phyloP scores from a whole-genome alignment of 2,888 invertebrate genomes.

The Euphydryas editha region DNA sequence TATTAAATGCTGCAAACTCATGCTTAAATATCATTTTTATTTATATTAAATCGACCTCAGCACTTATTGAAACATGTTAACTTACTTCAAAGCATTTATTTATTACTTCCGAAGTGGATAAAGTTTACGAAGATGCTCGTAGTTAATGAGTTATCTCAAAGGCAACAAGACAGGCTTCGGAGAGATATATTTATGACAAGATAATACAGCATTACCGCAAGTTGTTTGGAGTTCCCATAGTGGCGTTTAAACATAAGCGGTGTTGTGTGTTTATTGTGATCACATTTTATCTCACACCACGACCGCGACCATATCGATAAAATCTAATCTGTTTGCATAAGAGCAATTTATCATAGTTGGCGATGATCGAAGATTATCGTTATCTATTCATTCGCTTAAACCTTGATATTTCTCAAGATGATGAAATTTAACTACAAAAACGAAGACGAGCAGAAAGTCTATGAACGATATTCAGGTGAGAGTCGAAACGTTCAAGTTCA shows the following conservation, averaged over 20 bases:
- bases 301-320: conserved; percentile 23
- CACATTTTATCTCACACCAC: conserved; percentile 38
- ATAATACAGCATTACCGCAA: conserved; percentile 50
- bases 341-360: conserved; percentile 16
- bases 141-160: conserved; percentile 54
- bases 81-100: conserved; percentile 26
- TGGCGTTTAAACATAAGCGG: conserved; percentile 51
- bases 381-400: conserved; percentile 13
- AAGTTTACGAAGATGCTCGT: conserved; percentile 51
- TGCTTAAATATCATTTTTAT: conserved; percentile 4
- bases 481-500: conserved; percentile 60
- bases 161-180: conserved; percentile 58
- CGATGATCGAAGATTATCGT: conserved; percentile 19
- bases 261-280: conserved; percentile 40
- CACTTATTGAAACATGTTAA: not conserved
- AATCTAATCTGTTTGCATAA: conserved; percentile 23
- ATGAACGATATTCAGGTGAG: conserved; percentile 50
- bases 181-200: conserved; percentile 61
- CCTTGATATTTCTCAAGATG: conserved; percentile 25
- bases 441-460: conserved; percentile 20
- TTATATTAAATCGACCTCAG: conserved; percentile 1
- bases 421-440: conserved; percentile 20
- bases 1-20: conserved; percentile 23
- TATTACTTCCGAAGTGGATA: conserved; percentile 57
- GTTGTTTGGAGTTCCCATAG: conserved; percentile 68